Evolutionary conservation across 2,888 invertebrate species (phyloP), one percentile per base, ranked within the genome.

Genomic region (Linnaemya vulpina): DNA sequence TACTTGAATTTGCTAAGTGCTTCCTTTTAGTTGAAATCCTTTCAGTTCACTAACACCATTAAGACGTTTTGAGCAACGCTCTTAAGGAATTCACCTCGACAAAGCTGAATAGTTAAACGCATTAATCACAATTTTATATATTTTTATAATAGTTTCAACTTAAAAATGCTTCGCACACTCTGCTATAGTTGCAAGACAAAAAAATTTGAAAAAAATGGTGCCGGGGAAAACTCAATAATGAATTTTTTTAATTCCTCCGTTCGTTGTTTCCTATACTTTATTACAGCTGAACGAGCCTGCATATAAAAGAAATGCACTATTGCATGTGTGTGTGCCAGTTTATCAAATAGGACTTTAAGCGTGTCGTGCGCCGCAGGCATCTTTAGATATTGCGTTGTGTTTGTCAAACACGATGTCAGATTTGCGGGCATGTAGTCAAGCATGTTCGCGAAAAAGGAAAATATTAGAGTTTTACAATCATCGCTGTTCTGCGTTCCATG

Each of bases 181-280:
- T 58, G 35, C n/a, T 67, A 22, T 35, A n/a, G 20, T 35, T 20
- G 10, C 13, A 58, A 58, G 30, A 10, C 25, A 35, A 0, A 35
- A 35, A 0, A 40, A 10, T 4, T 25, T 20, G 49, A 22, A 40
- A 17, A 9, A 53, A 30, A 81, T 81, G 51, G 35, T 75, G 62
- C 68, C 68, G 70, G 75, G 58, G 81, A 68, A 68, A 60, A 60
- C 68, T 58, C 8, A 38, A 60, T 49, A 60, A 68, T 75, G 53
- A 58, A 51, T 35, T 74, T 81, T 75, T 68, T 68, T 43, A 51
- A 75, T 2, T 79, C 13, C 30, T 63, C 1, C 4, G 10, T 17
- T n/a, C 43, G 71, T 46, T 40, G 30, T 51, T 40, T 17, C 10
- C 46, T 11, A n/a, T 13, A 43, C 43, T 70, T 55, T 63, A 35